phyloP scores from a whole-genome alignment of 2,888 invertebrate genomes.

The Drosophila ustulata region DNA sequence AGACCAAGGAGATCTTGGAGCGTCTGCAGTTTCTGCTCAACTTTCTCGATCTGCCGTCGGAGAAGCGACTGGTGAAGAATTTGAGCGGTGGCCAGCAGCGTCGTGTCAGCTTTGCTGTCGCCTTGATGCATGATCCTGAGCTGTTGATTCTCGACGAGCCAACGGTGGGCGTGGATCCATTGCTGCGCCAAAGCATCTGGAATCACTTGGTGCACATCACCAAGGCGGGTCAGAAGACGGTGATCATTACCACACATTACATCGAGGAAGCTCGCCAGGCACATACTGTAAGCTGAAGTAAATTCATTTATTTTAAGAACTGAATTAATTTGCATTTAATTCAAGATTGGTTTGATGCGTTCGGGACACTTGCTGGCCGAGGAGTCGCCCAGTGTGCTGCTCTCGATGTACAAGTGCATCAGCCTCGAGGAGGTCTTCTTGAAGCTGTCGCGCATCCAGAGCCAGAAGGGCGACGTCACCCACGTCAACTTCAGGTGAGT shows the following conservation, averaged over 20 bases:
- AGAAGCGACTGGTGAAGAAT: constrained; percentile 92
- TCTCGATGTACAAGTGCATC: constrained; percentile 93
- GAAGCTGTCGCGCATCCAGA: constrained; percentile 93
- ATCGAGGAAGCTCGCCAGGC: constrained; percentile 97
- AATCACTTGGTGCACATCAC: constrained; percentile 96
- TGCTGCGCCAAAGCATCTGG: constrained; percentile 96
- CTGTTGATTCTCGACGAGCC: constrained; percentile 96
- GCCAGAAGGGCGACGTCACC: constrained; percentile 86
- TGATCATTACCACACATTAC: constrained; percentile 97
- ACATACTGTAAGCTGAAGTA: constrained; percentile 89
- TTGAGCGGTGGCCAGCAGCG: constrained; percentile 96
- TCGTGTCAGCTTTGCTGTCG: constrained; percentile 95
- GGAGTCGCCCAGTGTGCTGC: constrained; percentile 93
- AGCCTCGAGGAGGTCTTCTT: constrained; percentile 97
- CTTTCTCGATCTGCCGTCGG: constrained; percentile 95
- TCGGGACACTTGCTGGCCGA: constrained; percentile 96
- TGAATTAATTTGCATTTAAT: constrained; percentile 5
- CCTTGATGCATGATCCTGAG: constrained; percentile 96
- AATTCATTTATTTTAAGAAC: not conserved
- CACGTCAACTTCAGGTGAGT: constrained; percentile 85
- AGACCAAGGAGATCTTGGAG: constrained; percentile 91
- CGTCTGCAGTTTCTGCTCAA: constrained; percentile 94
- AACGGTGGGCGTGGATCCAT: constrained; percentile 96
- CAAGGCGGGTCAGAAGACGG: constrained; percentile 95
- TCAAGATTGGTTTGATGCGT: constrained; percentile 96